These are phyloP conservation scores for Mythimna vitellina DNA, from an alignment of 2,888 invertebrate species.

Conservation along the genomic window DNA sequence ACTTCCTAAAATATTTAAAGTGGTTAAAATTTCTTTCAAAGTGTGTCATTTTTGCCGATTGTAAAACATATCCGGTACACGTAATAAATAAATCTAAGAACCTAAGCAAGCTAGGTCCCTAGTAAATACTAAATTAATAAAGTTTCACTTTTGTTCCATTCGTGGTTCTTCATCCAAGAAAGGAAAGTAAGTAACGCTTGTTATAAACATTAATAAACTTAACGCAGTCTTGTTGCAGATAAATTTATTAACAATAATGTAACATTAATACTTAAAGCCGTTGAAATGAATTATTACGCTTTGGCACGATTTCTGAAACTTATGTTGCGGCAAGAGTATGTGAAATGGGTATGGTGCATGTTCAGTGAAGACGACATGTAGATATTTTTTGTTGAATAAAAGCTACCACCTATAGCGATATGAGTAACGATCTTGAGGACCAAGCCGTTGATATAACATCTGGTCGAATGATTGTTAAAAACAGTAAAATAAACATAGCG, in stretches of 20 bases:
- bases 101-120: neutral
- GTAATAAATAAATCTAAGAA: neutral
- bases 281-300: slow-evolving; percentile 79
- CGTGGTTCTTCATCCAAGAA: slow-evolving; percentile 35
- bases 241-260: slow-evolving; percentile 73
- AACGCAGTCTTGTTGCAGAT: slow-evolving; percentile 61
- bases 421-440: neutral
- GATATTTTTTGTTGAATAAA: neutral
- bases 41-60: neutral
- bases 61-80: neutral
- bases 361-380: slow-evolving; percentile 7
- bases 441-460: neutral
- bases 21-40: too few relatives aligned
- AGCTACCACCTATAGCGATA: neutral
- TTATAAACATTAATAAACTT: slow-evolving; percentile 67
- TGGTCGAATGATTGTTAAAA: neutral
- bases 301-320: slow-evolving; percentile 73
- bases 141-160: slow-evolving; percentile 47
- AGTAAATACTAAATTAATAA: slow-evolving; percentile 29
- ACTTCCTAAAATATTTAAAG: neutral
- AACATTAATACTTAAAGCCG: slow-evolving; percentile 67
- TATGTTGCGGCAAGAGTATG: slow-evolving; percentile 51
- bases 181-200: slow-evolving; percentile 56
- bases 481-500: neutral
- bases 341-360: slow-evolving; percentile 22